These are phyloP conservation scores for Hippopotamyrus pictus DNA, from an alignment of 2,797 vertebrate genomes.

Conservation along the genomic window DNA sequence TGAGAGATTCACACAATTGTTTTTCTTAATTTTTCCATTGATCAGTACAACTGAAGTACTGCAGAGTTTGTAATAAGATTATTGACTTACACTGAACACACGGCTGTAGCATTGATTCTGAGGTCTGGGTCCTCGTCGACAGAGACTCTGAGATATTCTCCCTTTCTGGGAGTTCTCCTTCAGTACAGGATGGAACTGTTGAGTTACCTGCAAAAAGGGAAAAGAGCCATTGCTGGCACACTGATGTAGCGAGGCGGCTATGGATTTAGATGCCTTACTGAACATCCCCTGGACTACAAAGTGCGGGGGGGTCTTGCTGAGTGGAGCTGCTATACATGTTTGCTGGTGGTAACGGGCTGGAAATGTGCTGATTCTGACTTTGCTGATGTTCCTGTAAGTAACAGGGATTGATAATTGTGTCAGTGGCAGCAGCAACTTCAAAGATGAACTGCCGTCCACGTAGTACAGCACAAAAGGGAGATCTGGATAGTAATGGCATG, in stretches of 20 bases:
- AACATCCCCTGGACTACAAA: not conserved
- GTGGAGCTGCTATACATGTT: too few species aligned
- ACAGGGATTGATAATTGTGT: not conserved
- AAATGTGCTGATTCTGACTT: not conserved
- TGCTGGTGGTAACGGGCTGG: not conserved
- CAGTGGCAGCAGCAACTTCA: not conserved
- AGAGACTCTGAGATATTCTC: conserved; percentile 22
- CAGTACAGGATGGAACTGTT: conserved; percentile 43
- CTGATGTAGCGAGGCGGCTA: not conserved
- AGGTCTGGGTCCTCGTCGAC: conserved; percentile 44
- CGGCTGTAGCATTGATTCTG: conserved; percentile 41
- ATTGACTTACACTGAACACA: conserved; percentile 33
- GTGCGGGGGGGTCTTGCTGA: conserved; percentile 7
- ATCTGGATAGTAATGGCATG: conserved; percentile 42
- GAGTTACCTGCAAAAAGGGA: not conserved
- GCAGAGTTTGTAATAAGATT: not conserved
- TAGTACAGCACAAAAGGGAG: conserved; percentile 34
- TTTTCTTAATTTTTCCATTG: not conserved
- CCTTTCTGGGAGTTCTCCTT: conserved; percentile 42
- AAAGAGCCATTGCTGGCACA: not conserved
- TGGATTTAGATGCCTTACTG: not conserved
- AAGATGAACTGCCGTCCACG: conserved; percentile 30
- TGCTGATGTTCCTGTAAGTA: not conserved
- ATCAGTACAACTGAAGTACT: not conserved
- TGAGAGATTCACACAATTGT: not conserved